phyloP scores from a whole-genome alignment of 2,888 invertebrate species.

The Aradus depressus region DNA sequence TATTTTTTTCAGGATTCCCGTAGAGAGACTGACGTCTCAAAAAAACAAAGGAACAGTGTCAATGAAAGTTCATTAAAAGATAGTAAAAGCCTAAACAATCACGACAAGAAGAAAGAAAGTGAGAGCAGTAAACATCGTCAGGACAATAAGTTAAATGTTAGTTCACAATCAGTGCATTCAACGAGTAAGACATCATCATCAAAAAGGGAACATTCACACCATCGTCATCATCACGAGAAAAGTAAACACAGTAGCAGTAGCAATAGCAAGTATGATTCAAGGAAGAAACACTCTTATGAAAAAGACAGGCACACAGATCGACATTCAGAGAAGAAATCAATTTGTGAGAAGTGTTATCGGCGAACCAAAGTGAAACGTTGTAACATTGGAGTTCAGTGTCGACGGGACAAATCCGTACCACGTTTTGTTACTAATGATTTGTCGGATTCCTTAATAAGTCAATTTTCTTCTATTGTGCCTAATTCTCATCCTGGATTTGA shows the following conservation, averaged over 20 bases:
- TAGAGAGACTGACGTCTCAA: slow-evolving; percentile 6
- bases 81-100: background rate
- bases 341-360: slow-evolving; percentile 55
- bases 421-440: slow-evolving; percentile 29
- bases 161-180: background rate
- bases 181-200: background rate
- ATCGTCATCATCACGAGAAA: background rate
- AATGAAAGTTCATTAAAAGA: slow-evolving; percentile 2
- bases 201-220: slow-evolving; percentile 6
- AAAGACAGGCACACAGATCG: slow-evolving; percentile 11
- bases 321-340: slow-evolving; percentile 19
- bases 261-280: slow-evolving; percentile 10
- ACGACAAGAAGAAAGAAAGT: background rate
- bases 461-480: slow-evolving; percentile 30
- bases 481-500: slow-evolving; percentile 25
- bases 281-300: slow-evolving; percentile 9
- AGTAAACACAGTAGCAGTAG: background rate
- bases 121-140: slow-evolving; percentile 5
- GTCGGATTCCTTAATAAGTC: slow-evolving; percentile 6
- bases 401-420: slow-evolving; percentile 40
- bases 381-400: slow-evolving; percentile 62
- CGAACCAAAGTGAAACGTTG: slow-evolving; percentile 57
- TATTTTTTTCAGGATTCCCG: background rate
- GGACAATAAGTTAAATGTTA: background rate
- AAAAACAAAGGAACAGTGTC: slow-evolving; percentile 3